phyloP scores from a whole-genome alignment of 2,113 vertebrate genomes.

The Nicator chloris region DNA sequence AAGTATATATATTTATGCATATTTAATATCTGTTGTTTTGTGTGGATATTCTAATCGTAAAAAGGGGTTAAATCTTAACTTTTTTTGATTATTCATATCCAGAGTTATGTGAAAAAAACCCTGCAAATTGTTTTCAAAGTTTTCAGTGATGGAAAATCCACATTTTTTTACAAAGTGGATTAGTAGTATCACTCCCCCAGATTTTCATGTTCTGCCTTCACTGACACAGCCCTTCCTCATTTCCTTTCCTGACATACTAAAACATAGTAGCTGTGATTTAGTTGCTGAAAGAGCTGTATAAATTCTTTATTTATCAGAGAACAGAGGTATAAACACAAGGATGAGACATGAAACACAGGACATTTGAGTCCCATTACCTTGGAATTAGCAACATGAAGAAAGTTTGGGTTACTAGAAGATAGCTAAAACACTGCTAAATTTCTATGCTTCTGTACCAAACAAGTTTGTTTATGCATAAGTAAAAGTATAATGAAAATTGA shows the following conservation, averaged over 20 bases:
- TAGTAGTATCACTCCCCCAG: neutral
- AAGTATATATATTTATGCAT: neutral
- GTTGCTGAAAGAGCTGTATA: neutral
- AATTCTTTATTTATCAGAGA: neutral
- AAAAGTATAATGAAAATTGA: neutral
- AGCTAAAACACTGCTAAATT: neutral
- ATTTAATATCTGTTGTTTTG: neutral
- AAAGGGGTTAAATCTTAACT: neutral
- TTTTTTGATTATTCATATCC: neutral
- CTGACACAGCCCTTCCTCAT: accelerated
- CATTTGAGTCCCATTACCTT: neutral
- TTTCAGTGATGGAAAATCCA: neutral
- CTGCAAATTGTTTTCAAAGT: neutral
- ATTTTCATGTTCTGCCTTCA: neutral
- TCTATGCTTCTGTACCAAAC: neutral
- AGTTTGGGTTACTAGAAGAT: neutral
- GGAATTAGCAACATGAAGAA: neutral
- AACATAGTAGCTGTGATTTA: neutral
- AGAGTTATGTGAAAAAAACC: neutral
- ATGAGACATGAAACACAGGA: accelerated
- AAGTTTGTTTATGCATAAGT: neutral
- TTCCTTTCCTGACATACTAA: neutral
- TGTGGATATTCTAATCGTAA: neutral
- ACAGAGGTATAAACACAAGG: neutral
- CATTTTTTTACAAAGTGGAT: neutral